phyloP scores from a whole-genome alignment of 2,888 invertebrate genomes.

The Smittia sp. region DNA sequence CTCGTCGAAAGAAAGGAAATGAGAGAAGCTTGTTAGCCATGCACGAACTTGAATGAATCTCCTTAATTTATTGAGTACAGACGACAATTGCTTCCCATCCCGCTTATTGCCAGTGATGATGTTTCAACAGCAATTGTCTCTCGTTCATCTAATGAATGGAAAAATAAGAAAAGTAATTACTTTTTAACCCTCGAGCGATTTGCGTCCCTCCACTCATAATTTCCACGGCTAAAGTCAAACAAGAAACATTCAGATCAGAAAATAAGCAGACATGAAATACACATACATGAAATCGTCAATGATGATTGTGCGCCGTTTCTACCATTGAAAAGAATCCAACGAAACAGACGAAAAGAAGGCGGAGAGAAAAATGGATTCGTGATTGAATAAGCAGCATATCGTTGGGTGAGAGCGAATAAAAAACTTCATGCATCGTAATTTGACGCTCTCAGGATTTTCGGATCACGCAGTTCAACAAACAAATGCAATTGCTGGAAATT shows the following conservation, averaged over 20 bases:
- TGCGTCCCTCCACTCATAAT: background rate
- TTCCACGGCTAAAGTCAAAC: background rate
- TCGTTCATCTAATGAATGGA: background rate
- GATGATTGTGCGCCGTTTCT: conserved; percentile 15
- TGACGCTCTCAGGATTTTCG: background rate
- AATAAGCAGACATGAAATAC: background rate
- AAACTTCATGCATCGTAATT: background rate
- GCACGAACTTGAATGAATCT: background rate
- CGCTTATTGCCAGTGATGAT: conserved; percentile 15
- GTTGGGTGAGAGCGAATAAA: background rate
- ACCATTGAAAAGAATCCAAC: conserved; percentile 14
- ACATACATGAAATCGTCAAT: background rate
- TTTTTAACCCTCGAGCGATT: background rate
- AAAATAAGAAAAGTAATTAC: conserved; percentile 36
- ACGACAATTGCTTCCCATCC: background rate
- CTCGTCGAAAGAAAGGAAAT: background rate
- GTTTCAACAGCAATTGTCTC: background rate
- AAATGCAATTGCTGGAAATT: no score
- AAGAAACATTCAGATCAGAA: background rate
- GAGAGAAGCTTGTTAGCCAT: background rate
- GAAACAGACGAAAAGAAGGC: conserved; percentile 26
- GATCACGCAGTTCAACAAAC: no score
- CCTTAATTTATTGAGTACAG: conserved; percentile 14
- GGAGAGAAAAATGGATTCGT: conserved; percentile 23
- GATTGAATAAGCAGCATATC: conserved; percentile 24